Percentiles rank a stretch among this genome's conserved stretches.
phyloP scores from a whole-genome alignment of 2,888 invertebrate species.

The Apamea epomidion region DNA sequence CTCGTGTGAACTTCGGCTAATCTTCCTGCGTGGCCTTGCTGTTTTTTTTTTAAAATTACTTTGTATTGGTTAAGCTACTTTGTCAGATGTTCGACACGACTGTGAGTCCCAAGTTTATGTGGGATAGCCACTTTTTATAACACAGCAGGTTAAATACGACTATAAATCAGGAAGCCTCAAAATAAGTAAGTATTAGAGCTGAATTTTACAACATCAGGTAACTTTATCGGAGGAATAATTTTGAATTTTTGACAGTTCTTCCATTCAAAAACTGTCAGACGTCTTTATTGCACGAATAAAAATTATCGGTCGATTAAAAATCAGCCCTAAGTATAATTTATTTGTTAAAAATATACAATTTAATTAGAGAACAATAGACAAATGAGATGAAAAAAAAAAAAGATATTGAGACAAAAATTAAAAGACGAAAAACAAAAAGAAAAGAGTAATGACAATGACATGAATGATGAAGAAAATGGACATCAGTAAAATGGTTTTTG shows the following conservation, averaged over 20 bases:
- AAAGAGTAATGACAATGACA: too few relatives aligned
- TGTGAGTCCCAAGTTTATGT: neutral
- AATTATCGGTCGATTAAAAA: too few relatives aligned
- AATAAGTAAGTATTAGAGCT: neutral
- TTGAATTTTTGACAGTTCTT: too few relatives aligned
- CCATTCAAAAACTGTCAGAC: too few relatives aligned
- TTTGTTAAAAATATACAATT: too few relatives aligned
- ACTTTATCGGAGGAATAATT: too few relatives aligned
- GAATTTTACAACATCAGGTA: too few relatives aligned
- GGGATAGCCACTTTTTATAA: neutral
- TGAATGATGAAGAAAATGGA: neutral
- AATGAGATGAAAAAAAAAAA: neutral
- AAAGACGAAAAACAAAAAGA: too few relatives aligned
- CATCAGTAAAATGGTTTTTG: neutral
- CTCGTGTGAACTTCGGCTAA: slow-evolving; percentile 34
- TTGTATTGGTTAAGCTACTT: neutral
- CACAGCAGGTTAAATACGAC: neutral
- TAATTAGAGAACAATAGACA: neutral
- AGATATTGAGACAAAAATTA: too few relatives aligned
- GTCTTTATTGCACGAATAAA: too few relatives aligned
- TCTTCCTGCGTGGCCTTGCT: neutral
- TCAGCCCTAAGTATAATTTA: too few relatives aligned
- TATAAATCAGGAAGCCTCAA: neutral
- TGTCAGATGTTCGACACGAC: neutral
- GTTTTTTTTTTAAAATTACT: neutral